These are phyloP conservation scores for Macaria liturata DNA, from an alignment of 2,888 invertebrate species.

Conservation along the genomic window DNA sequence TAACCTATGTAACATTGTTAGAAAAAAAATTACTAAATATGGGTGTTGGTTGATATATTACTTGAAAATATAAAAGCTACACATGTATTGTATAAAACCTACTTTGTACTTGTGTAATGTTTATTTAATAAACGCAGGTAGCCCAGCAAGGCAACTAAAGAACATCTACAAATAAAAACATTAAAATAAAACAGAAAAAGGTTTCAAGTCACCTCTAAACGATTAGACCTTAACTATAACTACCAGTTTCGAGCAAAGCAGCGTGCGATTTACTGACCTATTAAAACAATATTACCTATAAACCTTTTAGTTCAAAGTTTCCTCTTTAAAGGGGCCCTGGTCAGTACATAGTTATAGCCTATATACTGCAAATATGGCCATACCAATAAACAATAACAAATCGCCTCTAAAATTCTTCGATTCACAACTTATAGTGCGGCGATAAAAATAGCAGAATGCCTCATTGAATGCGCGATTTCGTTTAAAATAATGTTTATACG, in stretches of 20 bases:
- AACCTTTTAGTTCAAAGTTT: slow-evolving; percentile 7
- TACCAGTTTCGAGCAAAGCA: background rate
- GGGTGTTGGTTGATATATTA: too few relatives aligned
- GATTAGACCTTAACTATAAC: too few relatives aligned
- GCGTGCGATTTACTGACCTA: background rate
- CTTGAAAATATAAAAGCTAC: too few relatives aligned
- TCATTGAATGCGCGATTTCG: slow-evolving; percentile 2
- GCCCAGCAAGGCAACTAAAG: too few relatives aligned
- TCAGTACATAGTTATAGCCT: slow-evolving; percentile 6
- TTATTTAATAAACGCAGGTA: too few relatives aligned
- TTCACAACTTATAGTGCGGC: slow-evolving; percentile 11
- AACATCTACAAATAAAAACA: too few relatives aligned
- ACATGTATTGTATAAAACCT: too few relatives aligned
- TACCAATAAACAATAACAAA: slow-evolving; percentile 21
- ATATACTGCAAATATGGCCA: slow-evolving; percentile 26
- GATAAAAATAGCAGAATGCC: slow-evolving; percentile 11
- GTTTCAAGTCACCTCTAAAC: too few relatives aligned
- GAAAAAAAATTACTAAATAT: too few relatives aligned
- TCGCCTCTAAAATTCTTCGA: slow-evolving; percentile 14
- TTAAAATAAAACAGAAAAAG: too few relatives aligned
- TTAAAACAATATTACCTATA: slow-evolving; percentile 11
- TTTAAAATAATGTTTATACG: slow-evolving; percentile 7
- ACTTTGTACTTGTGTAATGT: too few relatives aligned
- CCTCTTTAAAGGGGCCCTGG: background rate
- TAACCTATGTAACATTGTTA: too few relatives aligned